phyloP scores from a whole-genome alignment of 2,888 invertebrate genomes.

The Phalera bucephala region DNA sequence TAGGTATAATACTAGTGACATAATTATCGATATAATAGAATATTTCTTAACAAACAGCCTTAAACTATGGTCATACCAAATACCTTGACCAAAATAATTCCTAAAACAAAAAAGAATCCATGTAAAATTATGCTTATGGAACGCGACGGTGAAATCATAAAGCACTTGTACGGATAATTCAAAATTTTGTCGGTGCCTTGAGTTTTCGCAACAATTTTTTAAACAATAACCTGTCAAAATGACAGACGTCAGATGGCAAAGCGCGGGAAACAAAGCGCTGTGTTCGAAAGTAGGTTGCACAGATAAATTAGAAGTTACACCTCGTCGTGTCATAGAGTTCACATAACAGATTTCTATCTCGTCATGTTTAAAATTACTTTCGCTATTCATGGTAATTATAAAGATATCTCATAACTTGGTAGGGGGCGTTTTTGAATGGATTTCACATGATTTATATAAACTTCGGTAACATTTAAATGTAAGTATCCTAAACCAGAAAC shows the following conservation, averaged over 20 bases:
- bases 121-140: slow-evolving; percentile 12
- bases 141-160: slow-evolving; percentile 39
- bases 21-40: too few species aligned
- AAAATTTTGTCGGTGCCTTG: slow-evolving; percentile 21
- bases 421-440: neutral
- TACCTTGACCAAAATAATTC: slow-evolving; percentile 29
- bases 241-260: slow-evolving; percentile 48
- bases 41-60: too few species aligned
- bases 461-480: too few species aligned
- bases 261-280: slow-evolving; percentile 55
- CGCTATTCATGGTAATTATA: slow-evolving; percentile 6
- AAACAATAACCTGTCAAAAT: slow-evolving; percentile 49
- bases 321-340: slow-evolving; percentile 30
- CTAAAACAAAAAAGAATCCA: slow-evolving; percentile 10
- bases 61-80: too few species aligned
- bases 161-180: slow-evolving; percentile 19
- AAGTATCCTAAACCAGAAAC: too few species aligned
- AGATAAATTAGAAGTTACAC: slow-evolving; percentile 45
- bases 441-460: too few species aligned
- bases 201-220: slow-evolving; percentile 29
- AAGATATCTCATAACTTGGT: neutral
- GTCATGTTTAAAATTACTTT: slow-evolving; percentile 23
- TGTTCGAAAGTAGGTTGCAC: slow-evolving; percentile 56
- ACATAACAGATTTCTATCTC: slow-evolving; percentile 32
- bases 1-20: too few species aligned